phyloP scores from a whole-genome alignment of 2,113 vertebrate species.

The Ptilonorhynchus violaceus region DNA sequence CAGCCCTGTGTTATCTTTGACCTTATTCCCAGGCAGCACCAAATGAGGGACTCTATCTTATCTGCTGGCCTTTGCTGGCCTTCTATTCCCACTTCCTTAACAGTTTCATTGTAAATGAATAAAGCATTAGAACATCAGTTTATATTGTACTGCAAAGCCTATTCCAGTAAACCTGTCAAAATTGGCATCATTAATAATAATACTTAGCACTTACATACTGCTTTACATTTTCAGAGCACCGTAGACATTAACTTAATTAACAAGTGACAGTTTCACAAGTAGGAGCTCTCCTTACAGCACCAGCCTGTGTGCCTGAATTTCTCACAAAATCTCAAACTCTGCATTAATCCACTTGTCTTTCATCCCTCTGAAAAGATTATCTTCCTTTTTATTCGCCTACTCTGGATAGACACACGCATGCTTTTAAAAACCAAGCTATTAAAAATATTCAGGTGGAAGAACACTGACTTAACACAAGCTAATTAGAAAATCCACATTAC shows the following conservation, averaged over 20 bases:
- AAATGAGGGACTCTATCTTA: neutral
- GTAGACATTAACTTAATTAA: slow-evolving; percentile 58
- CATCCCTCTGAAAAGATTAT: slow-evolving; percentile 37
- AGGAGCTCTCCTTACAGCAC: neutral
- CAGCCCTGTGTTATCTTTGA: neutral
- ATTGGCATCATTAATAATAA: slow-evolving; percentile 56
- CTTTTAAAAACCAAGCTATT: slow-evolving; percentile 47
- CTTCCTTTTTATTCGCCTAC: neutral
- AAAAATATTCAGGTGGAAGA: slow-evolving; percentile 56
- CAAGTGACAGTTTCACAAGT: slow-evolving; percentile 44
- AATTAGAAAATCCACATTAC: slow-evolving; percentile 63
- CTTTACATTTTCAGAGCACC: slow-evolving; percentile 45
- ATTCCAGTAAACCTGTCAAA: slow-evolving; percentile 55
- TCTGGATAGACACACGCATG: neutral
- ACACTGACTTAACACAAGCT: slow-evolving; percentile 51
- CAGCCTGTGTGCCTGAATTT: neutral
- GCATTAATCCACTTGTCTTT: slow-evolving; percentile 36
- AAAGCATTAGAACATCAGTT: slow-evolving; percentile 39
- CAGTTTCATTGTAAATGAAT: slow-evolving; percentile 13
- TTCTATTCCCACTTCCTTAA: slow-evolving; percentile 10
- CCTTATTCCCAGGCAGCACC: neutral
- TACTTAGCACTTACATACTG: slow-evolving; percentile 48
- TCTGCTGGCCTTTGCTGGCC: neutral
- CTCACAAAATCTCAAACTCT: slow-evolving; percentile 16
- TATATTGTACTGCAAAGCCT: slow-evolving; percentile 39